Conservation (phyloP, 64 coral and sea anemone genomes). For the Pocillopora damicornis region DNA sequence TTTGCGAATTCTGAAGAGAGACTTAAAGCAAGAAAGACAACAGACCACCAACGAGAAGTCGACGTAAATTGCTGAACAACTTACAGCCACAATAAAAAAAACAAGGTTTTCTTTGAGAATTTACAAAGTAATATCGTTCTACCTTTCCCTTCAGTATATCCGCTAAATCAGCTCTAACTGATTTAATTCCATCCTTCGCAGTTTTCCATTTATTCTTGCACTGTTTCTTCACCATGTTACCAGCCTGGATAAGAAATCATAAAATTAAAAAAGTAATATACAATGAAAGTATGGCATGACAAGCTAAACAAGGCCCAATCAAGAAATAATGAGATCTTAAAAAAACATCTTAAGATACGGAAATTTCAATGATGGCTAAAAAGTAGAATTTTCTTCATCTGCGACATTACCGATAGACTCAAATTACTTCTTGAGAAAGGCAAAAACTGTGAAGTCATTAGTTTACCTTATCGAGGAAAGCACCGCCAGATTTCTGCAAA, state of each 20-base stretch:
- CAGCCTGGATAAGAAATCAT: conserved; percentile 7
- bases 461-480: conserved; percentile 33
- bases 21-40: no score
- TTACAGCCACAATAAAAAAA: neutral
- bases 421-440: neutral
- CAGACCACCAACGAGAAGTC: no score
- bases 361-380: neutral
- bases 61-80: neutral
- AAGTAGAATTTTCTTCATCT: neutral
- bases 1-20: no score
- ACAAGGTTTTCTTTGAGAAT: neutral
- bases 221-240: conserved; percentile 24
- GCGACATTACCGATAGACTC: no score
- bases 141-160: conserved; percentile 58
- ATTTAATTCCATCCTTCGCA: conserved; percentile 27
- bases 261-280: neutral
- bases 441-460: neutral
- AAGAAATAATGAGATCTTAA: no score
- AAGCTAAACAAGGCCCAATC: no score
- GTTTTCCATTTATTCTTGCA: neutral
- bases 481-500: conserved; percentile 44
- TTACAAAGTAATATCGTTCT: neutral
- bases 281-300: no score
- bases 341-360: no score
- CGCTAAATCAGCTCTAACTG: conserved; percentile 17